Evolutionary conservation across 1,140 invertebrate genomes (phyloP).

Genomic region (Cyclargus thomasi): DNA sequence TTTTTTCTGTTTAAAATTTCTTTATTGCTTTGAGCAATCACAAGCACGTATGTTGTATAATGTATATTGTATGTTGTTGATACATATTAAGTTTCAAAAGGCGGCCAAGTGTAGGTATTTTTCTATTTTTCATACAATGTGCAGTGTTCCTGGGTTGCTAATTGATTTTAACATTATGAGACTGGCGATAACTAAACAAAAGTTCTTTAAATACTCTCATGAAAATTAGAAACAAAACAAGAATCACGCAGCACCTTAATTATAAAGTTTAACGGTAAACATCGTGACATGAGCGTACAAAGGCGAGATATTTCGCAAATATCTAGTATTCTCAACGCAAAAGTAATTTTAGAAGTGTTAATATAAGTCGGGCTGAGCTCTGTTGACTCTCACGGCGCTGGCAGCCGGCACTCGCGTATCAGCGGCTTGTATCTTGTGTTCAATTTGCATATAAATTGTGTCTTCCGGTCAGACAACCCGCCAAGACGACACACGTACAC

Average conservation of each 20-base stretch:
- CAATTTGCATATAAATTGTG: slow-evolving; percentile 74
- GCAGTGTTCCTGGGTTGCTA: too few species aligned
- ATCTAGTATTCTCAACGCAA: slow-evolving; percentile 26
- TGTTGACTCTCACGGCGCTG: slow-evolving; percentile 29
- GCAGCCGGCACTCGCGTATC: slow-evolving; percentile 41
- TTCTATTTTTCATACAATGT: too few species aligned
- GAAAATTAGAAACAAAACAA: neutral
- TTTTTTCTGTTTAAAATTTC: neutral
- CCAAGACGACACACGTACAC: slow-evolving; percentile 65
- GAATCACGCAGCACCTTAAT: neutral
- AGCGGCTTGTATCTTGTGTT: slow-evolving; percentile 67
- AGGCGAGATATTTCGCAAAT: slow-evolving; percentile 15
- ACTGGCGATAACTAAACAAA: too few species aligned
- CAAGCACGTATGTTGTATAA: too few species aligned
- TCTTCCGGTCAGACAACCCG: slow-evolving; percentile 64
- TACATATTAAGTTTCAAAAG: too few species aligned
- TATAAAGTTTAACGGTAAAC: neutral
- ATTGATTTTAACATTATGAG: too few species aligned
- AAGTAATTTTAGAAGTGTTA: slow-evolving; percentile 68
- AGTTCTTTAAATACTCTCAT: too few species aligned
- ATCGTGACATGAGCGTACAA: neutral
- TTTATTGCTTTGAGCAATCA: too few species aligned
- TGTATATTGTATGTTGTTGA: too few species aligned
- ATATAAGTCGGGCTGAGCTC: slow-evolving; percentile 44
- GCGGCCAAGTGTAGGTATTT: too few species aligned